phyloP scores from a whole-genome alignment of 2,888 invertebrate species.

The Agrilus mali region DNA sequence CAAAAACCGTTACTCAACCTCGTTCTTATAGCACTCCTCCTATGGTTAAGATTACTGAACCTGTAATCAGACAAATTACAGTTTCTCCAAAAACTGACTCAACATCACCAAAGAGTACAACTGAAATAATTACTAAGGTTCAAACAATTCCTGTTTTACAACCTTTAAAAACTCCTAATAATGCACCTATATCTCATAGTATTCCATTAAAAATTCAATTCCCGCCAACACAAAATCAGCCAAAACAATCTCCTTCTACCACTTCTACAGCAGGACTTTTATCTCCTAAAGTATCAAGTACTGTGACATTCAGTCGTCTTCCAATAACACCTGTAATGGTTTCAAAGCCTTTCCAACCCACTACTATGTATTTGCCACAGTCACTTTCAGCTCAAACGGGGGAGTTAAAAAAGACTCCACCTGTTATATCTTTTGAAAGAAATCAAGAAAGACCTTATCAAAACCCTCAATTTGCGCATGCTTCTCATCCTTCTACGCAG shows the following conservation, averaged over 20 bases:
- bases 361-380: constrained; percentile 33
- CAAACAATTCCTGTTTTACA: constrained; percentile 7
- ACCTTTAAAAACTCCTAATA: constrained; percentile 3
- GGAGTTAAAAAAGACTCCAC: constrained; percentile 19
- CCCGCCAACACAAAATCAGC: constrained; percentile 4
- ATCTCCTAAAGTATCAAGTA: constrained; percentile 13
- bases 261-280: constrained; percentile 4
- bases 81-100: constrained; percentile 17
- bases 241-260: constrained; percentile 8
- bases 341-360: constrained; percentile 42
- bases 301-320: constrained; percentile 39
- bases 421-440: constrained; percentile 22
- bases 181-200: constrained; percentile 9
- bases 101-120: constrained; percentile 10
- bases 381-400: constrained; percentile 26
- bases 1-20: constrained; percentile 9
- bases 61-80: constrained; percentile 16
- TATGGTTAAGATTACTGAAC: constrained; percentile 19
- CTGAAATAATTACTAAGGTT: constrained; percentile 10
- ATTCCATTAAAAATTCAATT: constrained; percentile 16
- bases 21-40: constrained; percentile 14
- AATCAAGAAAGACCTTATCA: constrained; percentile 33
- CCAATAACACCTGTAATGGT: constrained; percentile 47
- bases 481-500: constrained; percentile 17
- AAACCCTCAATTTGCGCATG: constrained; percentile 17